These are phyloP conservation scores for Polypedilum pembai DNA, from an alignment of 1,140 invertebrate genomes.

Conservation along the genomic window DNA sequence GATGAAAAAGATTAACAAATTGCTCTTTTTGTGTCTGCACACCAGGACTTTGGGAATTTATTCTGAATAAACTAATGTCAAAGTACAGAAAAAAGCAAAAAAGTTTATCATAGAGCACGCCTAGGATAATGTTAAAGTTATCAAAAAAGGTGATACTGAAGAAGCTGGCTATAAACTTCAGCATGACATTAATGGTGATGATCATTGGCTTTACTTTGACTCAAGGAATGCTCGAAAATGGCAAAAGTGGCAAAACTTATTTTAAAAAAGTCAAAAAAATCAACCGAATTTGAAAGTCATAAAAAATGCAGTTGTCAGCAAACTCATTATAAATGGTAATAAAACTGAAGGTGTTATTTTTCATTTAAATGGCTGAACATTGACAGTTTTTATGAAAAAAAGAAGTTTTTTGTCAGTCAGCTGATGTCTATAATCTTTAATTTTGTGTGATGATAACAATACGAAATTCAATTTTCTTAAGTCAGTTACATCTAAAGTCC, in stretches of 20 bases:
- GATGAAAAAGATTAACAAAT: too few species aligned
- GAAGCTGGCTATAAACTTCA: slow-evolving; percentile 42
- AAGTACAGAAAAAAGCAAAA: too few species aligned
- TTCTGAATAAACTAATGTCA: too few species aligned
- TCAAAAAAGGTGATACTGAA: slow-evolving; percentile 53
- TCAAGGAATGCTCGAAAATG: slow-evolving; percentile 63
- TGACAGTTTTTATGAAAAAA: slow-evolving; percentile 64
- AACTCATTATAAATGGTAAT: slow-evolving; percentile 59
- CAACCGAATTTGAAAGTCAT: slow-evolving; percentile 72
- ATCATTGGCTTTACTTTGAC: slow-evolving; percentile 55
- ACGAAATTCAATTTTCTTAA: neutral
- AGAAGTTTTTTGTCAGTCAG: slow-evolving; percentile 65
- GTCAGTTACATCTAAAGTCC: neutral
- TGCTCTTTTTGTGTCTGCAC: too few species aligned
- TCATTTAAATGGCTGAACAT: neutral
- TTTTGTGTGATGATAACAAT: slow-evolving; percentile 26
- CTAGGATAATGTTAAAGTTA: slow-evolving; percentile 67
- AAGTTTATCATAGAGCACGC: too few species aligned
- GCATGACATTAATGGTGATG: slow-evolving; percentile 57
- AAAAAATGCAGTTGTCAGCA: slow-evolving; percentile 66
- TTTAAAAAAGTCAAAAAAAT: slow-evolving; percentile 58
- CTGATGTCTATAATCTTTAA: slow-evolving; percentile 31
- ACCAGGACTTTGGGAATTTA: too few species aligned
- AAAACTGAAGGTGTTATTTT: slow-evolving; percentile 56
- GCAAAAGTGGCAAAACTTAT: slow-evolving; percentile 58